A percentile compares a stretch with the other conserved stretches of the same genome.
phyloP scores from a whole-genome alignment of 2,888 invertebrate genomes.

The Aphodius sticticus region DNA sequence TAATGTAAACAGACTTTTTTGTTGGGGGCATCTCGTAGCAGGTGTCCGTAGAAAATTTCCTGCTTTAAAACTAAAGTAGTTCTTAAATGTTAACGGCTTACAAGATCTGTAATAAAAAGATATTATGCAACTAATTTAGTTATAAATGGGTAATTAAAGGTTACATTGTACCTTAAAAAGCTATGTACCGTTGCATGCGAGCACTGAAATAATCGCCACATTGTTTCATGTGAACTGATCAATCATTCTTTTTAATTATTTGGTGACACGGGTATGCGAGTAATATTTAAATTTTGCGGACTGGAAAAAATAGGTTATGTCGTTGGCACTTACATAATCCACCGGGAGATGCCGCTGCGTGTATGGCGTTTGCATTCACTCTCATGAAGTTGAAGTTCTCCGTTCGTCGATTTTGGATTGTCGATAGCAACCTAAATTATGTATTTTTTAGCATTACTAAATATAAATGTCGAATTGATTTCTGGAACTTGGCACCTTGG shows the following conservation, averaged over 20 bases:
- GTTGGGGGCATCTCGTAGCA: slow-evolving; percentile 12
- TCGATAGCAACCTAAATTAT: no score
- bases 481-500: no score
- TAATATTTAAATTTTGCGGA: slow-evolving; percentile 12
- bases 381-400: no score
- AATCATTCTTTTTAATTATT: slow-evolving; percentile 9
- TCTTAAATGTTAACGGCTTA: slow-evolving; percentile 24
- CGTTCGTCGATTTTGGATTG: no score
- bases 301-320: slow-evolving; percentile 19
- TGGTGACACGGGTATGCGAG: background rate
- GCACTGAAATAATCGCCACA: slow-evolving; percentile 29
- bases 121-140: slow-evolving; percentile 26
- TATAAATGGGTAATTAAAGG: slow-evolving; percentile 8
- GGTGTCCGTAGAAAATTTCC: background rate
- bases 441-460: no score
- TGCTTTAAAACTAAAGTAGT: background rate
- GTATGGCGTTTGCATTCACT: no score
- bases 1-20: slow-evolving; percentile 28
- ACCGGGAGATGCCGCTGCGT: slow-evolving; percentile 16
- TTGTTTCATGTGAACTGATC: slow-evolving; percentile 9
- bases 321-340: background rate
- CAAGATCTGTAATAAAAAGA: slow-evolving; percentile 23
- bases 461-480: no score
- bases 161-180: slow-evolving; percentile 17
- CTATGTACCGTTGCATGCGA: slow-evolving; percentile 21